Evolutionary conservation across 2,113 vertebrate species (phyloP), one percentile per base, ranked within the genome.

Genomic region (Marmota flaviventris): DNA sequence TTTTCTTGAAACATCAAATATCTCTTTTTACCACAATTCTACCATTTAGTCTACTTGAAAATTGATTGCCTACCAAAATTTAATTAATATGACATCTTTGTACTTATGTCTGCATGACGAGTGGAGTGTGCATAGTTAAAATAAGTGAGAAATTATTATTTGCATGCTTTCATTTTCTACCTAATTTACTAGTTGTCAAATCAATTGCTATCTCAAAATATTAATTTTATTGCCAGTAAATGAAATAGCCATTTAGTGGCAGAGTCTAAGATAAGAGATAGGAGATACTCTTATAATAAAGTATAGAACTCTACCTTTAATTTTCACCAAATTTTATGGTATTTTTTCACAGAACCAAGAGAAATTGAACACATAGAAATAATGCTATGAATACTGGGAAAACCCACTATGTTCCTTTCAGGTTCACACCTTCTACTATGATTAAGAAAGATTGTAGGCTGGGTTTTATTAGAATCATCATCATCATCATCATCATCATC

Each of bases 261-360:
- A 93, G 86, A 92, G 20, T 89, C 22, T 78, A 93, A 93, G 85
- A 89, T 20, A 96, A 51, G 39, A 95, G 63, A 94, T 25, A 96
- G 11, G 67, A 93, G 61, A 89, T 93, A 81, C 39, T 90, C 73
- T 37, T 93, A 78, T 63, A 82, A 58, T 34, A 87, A 94, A 93
- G 92, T 97, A 13, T 67, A 90, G 72, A 29, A 63, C 58, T 95
- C 87, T 93, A 77, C 69, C 89, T 94, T 96, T 89, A 89, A 96
- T 95, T 97, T 96, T 96, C 69, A 98, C 72, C 85, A 93, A 34
- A 87, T 96, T 93, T 94, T 93, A 89, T 94, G 83, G 78, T 91
- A 93, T 98, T 96, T 97, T 96, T 96, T 96, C 91, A 97, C 96
- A 97, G 95, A 98, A 84, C n/a, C 95, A 96, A 89, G 91, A 93